Conservation (phyloP, 37 sponge, comb jelly and placozoan genomes). For the Cliona cf. orientalis region DNA sequence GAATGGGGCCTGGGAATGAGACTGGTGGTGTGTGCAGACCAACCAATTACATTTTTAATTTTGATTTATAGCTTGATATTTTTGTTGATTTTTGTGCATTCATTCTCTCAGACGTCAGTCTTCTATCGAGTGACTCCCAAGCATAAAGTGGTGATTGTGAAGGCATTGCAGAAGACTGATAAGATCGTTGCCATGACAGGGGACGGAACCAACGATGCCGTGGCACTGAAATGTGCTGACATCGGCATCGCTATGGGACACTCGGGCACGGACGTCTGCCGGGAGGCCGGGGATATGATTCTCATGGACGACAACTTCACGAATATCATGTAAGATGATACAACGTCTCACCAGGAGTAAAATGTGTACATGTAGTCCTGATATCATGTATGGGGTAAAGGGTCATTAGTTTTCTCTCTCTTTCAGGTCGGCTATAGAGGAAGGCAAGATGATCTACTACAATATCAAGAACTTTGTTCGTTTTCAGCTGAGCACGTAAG, state of each 20-base stretch:
- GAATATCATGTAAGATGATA: conserved; percentile 82
- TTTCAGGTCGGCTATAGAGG: conserved; percentile 88
- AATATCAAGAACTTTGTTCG: conserved; percentile 99
- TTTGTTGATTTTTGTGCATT: not conserved
- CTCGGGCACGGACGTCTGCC: conserved; percentile 96
- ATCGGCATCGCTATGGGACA: conserved; percentile 99
- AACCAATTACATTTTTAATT: too few relatives aligned
- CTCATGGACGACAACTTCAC: conserved; percentile 95
- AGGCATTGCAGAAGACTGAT: conserved; percentile 77
- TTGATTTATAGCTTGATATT: too few relatives aligned
- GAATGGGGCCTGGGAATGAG: conserved; percentile 11
- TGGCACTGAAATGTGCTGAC: conserved; percentile 97
- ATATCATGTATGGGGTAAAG: not conserved
- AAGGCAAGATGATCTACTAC: conserved; percentile 97
- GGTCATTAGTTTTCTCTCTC: not conserved
- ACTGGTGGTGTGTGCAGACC: too few relatives aligned
- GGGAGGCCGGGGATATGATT: conserved; percentile 98
- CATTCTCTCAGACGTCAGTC: conserved; percentile 61
- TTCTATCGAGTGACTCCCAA: conserved; percentile 93
- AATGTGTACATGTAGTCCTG: not conserved
- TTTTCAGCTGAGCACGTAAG: conserved; percentile 99
- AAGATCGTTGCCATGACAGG: conserved; percentile 98
- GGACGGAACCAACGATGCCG: conserved; percentile 99
- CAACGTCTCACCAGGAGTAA: not conserved
- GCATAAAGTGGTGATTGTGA: conserved; percentile 94